Base-by-base conservation (phyloP, 92 coral and sea anemone species). In the Parazoanthus atlanticus region DNA sequence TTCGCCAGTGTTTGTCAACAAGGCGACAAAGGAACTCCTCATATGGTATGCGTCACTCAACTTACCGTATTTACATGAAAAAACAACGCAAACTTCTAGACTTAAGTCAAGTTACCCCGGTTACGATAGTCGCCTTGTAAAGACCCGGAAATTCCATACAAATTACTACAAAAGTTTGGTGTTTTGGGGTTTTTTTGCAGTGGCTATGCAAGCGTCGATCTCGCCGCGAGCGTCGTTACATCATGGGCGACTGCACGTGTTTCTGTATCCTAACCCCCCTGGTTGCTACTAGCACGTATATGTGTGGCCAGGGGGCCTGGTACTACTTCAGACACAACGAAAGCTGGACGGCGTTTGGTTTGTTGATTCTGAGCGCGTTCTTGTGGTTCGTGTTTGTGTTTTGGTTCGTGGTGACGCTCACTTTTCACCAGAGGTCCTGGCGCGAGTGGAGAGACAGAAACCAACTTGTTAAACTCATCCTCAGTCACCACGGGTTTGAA, bases 301-400 rank as follows among this genome's bases (percentile, higher is more conserved):
- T 97, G n/a, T 97, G 99, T 32, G 93, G 90, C 3, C 93, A 95
- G 78, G 99, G 99, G 34, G 94, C 99, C 52, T 94, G 93, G 92
- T 91, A 97, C 91, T 97, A 97, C 85, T 90, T 95, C 82, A 64
- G 78, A 40, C 47, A 91, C 74, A 91, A 93, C 49, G 92, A 93
- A 21, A 74, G 86, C 78, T 91, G 96, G 96, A 90, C 94, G 26
- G 98, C 96, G 0, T 86, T 90, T 10, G 99, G 99, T 29, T 89
- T 97, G 66, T 80, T 94, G 23, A 49, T 86, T 65, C 86, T 97
- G 26, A 89, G 98, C 82, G 65, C 93, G 40, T 97, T 97, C 65
- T 94, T 97, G 38, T 93, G 94, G 92, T 87, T 94, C 52, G 86
- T 97, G 3, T 97, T 89, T 40, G 80, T 91, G 2, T 88, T 95